Evolutionary conservation across 1,140 invertebrate species (phyloP), one percentile per base, ranked within the genome.

Genomic region (Listronotus oregonensis): DNA sequence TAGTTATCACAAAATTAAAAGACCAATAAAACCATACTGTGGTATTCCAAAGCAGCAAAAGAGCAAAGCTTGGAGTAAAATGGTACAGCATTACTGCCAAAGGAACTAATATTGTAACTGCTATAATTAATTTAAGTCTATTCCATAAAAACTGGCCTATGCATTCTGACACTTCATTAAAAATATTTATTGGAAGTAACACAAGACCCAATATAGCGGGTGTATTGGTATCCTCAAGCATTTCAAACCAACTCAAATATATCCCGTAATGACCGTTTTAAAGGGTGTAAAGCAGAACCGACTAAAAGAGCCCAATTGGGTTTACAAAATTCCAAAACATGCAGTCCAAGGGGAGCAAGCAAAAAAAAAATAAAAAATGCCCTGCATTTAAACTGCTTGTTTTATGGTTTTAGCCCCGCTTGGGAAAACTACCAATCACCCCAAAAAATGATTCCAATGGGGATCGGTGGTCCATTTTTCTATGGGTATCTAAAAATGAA

Each of bases 241-340:
- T 80, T 66, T 82, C 78, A 68, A 90, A 87, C 93, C 93, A 96
- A 64, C 82, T 82, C 63, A 47, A 92, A 82, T 68, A 82, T 82
- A 17, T 85, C 85, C 6, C 89, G 86, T 11, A 95, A 74, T 32
- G 85, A 87, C 58, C 87, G 83, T 75, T 97, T 97, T 70, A 96
- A 90, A 0, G 94, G 94, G 79, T 95, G 91, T 21, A 97, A 82
- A 37, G 95, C 89, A 8, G 92, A 93, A 11, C 94, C 94, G 77
- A 94, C 94, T 12, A 99, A 79, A 47, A 97, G 80, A 5, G 96
- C 95, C 96, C 96, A 99, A 97, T 85, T 34, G 96, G 93, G 72
- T 93, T 90, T 14, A 97, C 85, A 80, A 98, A 98, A 0, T 75
- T 93, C 89, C 6, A 97, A 79, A 49, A 95, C 65, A 90, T 86